phyloP scores from a whole-genome alignment of 2,113 vertebrate species.

The Erythrolamprus reginae region DNA sequence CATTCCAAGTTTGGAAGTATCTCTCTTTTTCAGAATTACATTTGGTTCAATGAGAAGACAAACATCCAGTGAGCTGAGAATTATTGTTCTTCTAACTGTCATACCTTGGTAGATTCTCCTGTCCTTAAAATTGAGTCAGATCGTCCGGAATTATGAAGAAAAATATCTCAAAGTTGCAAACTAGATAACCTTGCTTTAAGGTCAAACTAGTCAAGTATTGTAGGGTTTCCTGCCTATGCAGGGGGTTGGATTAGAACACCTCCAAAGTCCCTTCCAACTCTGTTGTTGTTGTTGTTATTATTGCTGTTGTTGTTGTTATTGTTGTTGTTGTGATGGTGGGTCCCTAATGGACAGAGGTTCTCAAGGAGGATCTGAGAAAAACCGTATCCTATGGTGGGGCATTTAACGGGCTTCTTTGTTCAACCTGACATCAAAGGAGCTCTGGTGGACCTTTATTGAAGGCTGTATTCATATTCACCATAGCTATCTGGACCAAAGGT shows the following conservation, averaged over 20 bases:
- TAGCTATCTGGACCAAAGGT: not conserved
- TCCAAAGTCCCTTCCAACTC: too few relatives aligned
- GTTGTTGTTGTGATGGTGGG: too few relatives aligned
- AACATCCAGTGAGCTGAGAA: not conserved
- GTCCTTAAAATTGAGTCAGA: slow-evolving; percentile 13
- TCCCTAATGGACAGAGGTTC: not conserved
- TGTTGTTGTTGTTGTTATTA: too few relatives aligned
- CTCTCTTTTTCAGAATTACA: not conserved
- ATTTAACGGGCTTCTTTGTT: not conserved
- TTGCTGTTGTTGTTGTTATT: too few relatives aligned
- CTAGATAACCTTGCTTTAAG: not conserved
- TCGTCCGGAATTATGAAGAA: not conserved
- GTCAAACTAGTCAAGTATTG: too few relatives aligned
- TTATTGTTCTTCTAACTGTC: not conserved
- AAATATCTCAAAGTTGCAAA: not conserved
- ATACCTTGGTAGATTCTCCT: not conserved
- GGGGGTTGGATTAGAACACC: too few relatives aligned
- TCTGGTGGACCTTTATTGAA: not conserved
- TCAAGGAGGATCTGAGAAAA: fast-evolving
- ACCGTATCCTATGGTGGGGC: too few relatives aligned
- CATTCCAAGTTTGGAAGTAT: not conserved
- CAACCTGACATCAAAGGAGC: not conserved
- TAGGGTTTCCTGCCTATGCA: too few relatives aligned
- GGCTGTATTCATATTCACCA: not conserved
- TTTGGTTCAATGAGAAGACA: not conserved